phyloP scores from a whole-genome alignment of 2,113 vertebrate genomes.

The Podarcis raffonei region DNA sequence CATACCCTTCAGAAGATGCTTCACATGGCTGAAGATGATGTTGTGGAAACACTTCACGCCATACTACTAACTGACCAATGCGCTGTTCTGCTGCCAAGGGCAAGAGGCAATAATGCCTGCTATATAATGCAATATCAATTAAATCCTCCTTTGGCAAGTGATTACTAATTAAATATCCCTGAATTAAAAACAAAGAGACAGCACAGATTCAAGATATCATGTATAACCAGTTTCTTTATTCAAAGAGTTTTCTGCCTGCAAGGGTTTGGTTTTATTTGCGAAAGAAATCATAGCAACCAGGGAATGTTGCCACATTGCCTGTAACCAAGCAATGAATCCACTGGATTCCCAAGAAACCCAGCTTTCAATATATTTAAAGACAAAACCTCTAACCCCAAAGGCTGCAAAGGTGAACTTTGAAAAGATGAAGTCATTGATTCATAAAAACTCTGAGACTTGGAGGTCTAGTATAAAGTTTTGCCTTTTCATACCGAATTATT shows the following conservation, averaged over 20 bases:
- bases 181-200: conserved; percentile 54
- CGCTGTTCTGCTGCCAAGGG: conserved; percentile 85
- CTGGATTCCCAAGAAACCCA: background rate
- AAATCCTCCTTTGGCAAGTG: conserved; percentile 94
- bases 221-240: background rate
- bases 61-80: conserved; percentile 90
- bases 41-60: conserved; percentile 92
- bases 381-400: background rate
- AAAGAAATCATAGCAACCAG: background rate
- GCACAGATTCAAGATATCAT: conserved; percentile 5
- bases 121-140: conserved; percentile 87
- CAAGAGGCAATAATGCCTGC: conserved; percentile 89
- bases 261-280: background rate
- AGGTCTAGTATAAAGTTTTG: too few relatives aligned
- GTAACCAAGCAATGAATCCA: too few relatives aligned
- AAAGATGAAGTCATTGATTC: too few relatives aligned
- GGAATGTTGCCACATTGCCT: background rate
- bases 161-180: conserved; percentile 93
- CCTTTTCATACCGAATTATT: too few relatives aligned
- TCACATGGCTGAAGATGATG: conserved; percentile 64
- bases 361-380: background rate
- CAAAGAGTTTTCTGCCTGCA: background rate
- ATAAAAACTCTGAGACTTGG: too few relatives aligned
- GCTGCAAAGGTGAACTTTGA: background rate
- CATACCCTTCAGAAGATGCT: conserved; percentile 71